Evolutionary conservation across 2,888 invertebrate genomes (phyloP).

Genomic region (Clostera curtula): DNA sequence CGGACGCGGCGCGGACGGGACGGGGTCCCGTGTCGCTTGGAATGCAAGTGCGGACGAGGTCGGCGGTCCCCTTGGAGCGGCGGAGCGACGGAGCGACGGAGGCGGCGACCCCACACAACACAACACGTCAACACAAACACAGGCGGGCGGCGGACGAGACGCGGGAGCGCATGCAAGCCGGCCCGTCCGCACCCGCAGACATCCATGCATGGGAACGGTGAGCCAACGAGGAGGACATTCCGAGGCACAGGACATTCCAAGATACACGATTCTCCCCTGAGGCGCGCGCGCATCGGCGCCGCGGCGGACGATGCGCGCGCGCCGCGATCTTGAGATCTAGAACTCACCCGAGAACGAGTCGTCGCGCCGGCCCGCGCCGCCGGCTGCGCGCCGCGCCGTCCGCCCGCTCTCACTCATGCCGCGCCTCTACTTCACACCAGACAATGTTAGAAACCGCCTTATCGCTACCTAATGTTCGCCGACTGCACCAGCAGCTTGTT

Average conservation of each 20-base stretch:
- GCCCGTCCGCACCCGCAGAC: slow-evolving; percentile 52
- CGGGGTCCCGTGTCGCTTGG: slow-evolving; percentile 74
- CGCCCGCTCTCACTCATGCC: slow-evolving; percentile 32
- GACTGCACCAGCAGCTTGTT: no score
- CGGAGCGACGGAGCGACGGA: slow-evolving; percentile 41
- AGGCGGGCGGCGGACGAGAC: slow-evolving; percentile 50
- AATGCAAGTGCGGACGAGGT: slow-evolving; percentile 67
- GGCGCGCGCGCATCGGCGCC: slow-evolving; percentile 53
- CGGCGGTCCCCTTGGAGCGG: slow-evolving; percentile 48
- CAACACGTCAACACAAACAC: slow-evolving; percentile 73
- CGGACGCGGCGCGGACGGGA: slow-evolving; percentile 48
- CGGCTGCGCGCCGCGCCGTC: slow-evolving; percentile 21
- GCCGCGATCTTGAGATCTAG: slow-evolving; percentile 76
- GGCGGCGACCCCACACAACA: slow-evolving; percentile 57
- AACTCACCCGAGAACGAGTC: slow-evolving; percentile 62
- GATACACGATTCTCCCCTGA: slow-evolving; percentile 76
- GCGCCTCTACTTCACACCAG: slow-evolving; percentile 49
- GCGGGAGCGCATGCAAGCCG: slow-evolving; percentile 61
- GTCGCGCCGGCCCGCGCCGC: slow-evolving; percentile 29
- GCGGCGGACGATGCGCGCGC: slow-evolving; percentile 50
- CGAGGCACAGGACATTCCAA: slow-evolving; percentile 77
- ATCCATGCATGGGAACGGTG: slow-evolving; percentile 66
- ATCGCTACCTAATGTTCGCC: no score
- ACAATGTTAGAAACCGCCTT: slow-evolving; percentile 19
- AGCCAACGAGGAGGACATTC: slow-evolving; percentile 74